Evolutionary conservation across 2,797 vertebrate species (phyloP).

Genomic region (Neostethus bicornis): DNA sequence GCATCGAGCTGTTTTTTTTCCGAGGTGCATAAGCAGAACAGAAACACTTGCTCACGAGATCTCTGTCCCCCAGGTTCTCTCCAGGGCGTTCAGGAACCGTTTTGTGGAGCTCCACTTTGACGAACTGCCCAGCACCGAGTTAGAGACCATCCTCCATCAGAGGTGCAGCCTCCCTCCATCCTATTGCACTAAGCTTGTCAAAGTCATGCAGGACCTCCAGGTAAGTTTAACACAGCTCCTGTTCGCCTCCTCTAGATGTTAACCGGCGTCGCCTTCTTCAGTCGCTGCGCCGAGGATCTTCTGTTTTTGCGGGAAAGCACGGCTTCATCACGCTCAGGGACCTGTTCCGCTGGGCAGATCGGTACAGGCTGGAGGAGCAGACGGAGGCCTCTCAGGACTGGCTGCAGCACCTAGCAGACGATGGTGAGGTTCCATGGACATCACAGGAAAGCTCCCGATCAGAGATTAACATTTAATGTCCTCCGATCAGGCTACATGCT

Average conservation of each 20-base stretch:
- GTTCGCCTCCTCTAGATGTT: too few species aligned
- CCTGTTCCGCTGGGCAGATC: conserved; percentile 96
- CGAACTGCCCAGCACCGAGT: conserved; percentile 89
- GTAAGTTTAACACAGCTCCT: conserved; percentile 68
- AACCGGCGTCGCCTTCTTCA: conserved; percentile 45
- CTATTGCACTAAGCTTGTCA: conserved; percentile 92
- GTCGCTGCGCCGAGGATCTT: conserved; percentile 92
- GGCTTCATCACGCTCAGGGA: conserved; percentile 97
- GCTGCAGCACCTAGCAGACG: conserved; percentile 94
- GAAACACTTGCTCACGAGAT: too few species aligned
- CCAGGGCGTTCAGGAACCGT: conserved; percentile 95
- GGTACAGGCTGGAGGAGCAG: conserved; percentile 89
- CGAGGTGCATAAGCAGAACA: too few species aligned
- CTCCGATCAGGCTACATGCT: conserved; percentile 90
- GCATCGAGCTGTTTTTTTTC: too few species aligned
- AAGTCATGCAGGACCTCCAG: conserved; percentile 96
- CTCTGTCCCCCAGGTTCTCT: conserved; percentile 83
- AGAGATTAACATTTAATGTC: accelerated
- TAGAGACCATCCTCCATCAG: conserved; percentile 94
- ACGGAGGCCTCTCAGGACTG: conserved; percentile 86
- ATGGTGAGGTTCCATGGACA: conserved; percentile 78
- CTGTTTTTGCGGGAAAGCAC: conserved; percentile 96
- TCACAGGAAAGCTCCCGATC: accelerated
- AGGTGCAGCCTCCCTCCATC: conserved; percentile 92
- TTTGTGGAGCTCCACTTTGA: conserved; percentile 98